Percentiles rank a stretch among this genome's conserved stretches.
These are phyloP conservation scores for Glyphotaelius pellucidus DNA, from an alignment of 2,888 invertebrate species.

Conservation along the genomic window DNA sequence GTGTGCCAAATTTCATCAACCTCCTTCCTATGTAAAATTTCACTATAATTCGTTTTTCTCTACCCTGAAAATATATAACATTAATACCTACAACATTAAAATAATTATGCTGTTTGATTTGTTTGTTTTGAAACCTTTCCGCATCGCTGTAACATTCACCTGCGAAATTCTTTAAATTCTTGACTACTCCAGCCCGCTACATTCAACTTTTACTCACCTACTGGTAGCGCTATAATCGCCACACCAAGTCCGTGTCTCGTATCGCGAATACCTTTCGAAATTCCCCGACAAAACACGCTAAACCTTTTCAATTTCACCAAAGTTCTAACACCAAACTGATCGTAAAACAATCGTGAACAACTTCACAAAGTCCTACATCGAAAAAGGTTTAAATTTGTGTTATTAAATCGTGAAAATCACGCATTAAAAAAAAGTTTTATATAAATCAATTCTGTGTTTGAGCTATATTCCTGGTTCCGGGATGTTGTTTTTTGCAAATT, in stretches of 20 bases:
- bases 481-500: not conserved
- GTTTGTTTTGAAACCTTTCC: not conserved
- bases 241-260: not conserved
- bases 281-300: not conserved
- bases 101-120: no score
- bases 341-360: not conserved
- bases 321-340: not conserved
- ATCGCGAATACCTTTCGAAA: not conserved
- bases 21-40: no score
- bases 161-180: not conserved
- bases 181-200: not conserved
- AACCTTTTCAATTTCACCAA: not conserved
- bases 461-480: not conserved
- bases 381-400: not conserved
- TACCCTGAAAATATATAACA: no score
- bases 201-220: not conserved
- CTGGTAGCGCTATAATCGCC: not conserved
- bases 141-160: not conserved
- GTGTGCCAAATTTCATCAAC: no score
- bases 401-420: not conserved
- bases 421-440: not conserved
- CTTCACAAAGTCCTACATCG: not conserved
- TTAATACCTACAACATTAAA: no score
- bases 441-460: not conserved
- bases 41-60: no score